Percentiles rank a stretch among this genome's conserved stretches.
These are phyloP conservation scores for Sarcophaga caerulescens DNA, from an alignment of 2,888 invertebrate genomes.

Conservation along the genomic window DNA sequence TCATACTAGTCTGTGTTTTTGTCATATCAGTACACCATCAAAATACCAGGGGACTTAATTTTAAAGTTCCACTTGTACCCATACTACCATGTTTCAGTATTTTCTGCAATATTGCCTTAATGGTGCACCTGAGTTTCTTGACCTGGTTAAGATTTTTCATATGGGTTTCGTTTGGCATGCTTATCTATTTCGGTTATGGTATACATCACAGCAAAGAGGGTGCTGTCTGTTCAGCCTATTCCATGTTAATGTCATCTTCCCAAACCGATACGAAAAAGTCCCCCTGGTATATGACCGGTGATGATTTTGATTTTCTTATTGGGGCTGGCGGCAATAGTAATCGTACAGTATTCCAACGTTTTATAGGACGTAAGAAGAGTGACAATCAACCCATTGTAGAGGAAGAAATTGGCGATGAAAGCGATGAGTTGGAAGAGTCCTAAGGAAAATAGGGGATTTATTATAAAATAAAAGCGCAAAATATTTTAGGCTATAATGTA, in stretches of 20 bases:
- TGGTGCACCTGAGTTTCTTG: slow-evolving; percentile 90
- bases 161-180: slow-evolving; percentile 92
- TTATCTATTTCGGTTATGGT: slow-evolving; percentile 92
- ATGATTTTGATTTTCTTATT: slow-evolving; percentile 57
- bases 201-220: slow-evolving; percentile 93
- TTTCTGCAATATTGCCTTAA: slow-evolving; percentile 90
- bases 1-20: slow-evolving; percentile 86
- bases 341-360: slow-evolving; percentile 76
- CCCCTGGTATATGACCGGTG: slow-evolving; percentile 82
- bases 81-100: slow-evolving; percentile 90
- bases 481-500: background rate
- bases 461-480: background rate
- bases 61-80: slow-evolving; percentile 92
- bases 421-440: slow-evolving; percentile 57
- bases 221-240: slow-evolving; percentile 83
- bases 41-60: slow-evolving; percentile 86
- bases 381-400: slow-evolving; percentile 79
- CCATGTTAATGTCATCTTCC: slow-evolving; percentile 84
- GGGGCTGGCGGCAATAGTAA: slow-evolving; percentile 68
- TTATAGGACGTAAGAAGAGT: slow-evolving; percentile 77
- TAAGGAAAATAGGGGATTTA: slow-evolving; percentile 4
- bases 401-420: slow-evolving; percentile 66
- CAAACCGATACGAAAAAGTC: slow-evolving; percentile 84
- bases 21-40: slow-evolving; percentile 90
- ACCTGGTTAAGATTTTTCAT: slow-evolving; percentile 93